Conservation (phyloP, 2,113 vertebrate genomes). For the Neopipo cinnamomea region DNA sequence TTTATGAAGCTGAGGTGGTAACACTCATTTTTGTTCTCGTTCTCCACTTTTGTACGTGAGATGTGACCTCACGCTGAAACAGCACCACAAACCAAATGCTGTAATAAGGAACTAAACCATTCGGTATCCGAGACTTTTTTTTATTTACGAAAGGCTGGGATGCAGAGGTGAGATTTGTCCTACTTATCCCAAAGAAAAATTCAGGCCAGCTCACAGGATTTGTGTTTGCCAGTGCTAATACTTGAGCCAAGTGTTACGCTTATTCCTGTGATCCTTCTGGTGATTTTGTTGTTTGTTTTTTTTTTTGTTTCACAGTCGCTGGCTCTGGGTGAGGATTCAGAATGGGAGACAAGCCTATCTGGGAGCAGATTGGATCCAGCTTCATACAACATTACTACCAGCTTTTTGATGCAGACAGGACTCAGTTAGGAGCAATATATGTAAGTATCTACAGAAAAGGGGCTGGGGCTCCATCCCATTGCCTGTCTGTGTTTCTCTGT, state of each 20-base stretch:
- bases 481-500: background rate
- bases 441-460: conserved; percentile 79
- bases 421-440: conserved; percentile 93
- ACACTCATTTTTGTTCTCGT: background rate
- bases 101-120: background rate
- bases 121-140: background rate
- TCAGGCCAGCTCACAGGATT: background rate
- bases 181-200: background rate
- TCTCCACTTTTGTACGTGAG: background rate
- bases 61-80: background rate
- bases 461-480: accelerated
- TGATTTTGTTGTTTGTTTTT: background rate
- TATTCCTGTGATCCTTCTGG: background rate
- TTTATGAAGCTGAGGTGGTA: background rate
- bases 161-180: background rate
- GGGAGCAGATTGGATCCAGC: conserved; percentile 99
- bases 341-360: conserved; percentile 97
- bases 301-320: conserved; percentile 76
- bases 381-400: conserved; percentile 98
- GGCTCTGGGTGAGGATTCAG: conserved; percentile 84
- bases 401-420: conserved; percentile 93
- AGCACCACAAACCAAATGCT: background rate
- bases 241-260: background rate
- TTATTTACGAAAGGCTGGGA: background rate
- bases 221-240: background rate